These are phyloP conservation scores for Hypomesus transpacificus DNA, from an alignment of 2,113 vertebrate species.

Conservation along the genomic window DNA sequence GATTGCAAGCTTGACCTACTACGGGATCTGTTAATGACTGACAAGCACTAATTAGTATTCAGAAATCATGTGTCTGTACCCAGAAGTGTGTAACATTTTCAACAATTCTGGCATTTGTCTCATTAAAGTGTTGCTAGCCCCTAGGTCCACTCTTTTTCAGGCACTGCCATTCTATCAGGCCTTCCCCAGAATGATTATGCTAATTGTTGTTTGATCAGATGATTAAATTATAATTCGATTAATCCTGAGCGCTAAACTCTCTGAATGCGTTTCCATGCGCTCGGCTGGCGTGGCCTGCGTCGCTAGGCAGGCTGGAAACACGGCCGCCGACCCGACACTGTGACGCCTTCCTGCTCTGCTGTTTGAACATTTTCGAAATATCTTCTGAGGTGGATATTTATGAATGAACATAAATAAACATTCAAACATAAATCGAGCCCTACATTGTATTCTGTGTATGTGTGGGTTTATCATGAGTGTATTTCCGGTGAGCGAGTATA, in stretches of 20 bases:
- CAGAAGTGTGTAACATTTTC: conserved; percentile 66
- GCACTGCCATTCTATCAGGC: conserved; percentile 72
- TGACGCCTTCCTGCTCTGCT: no score
- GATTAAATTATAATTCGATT: conserved; percentile 94
- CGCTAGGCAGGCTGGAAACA: conserved; percentile 26
- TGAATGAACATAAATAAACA: no score
- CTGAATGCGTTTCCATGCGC: conserved; percentile 77
- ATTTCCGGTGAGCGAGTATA: conserved; percentile 50
- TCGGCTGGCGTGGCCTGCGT: conserved; percentile 60
- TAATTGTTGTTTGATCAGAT: conserved; percentile 97
- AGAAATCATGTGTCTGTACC: conserved; percentile 35
- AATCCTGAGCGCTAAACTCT: conserved; percentile 83
- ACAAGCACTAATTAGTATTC: conserved; percentile 53
- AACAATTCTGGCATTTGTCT: conserved; percentile 67
- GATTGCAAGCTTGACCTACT: conserved; percentile 22
- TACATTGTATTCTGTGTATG: no score
- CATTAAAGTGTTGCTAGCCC: conserved; percentile 71
- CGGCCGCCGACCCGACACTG: conserved; percentile 3
- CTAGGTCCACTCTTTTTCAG: conserved; percentile 72
- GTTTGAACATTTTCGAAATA: no score
- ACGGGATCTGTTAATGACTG: conserved; percentile 38
- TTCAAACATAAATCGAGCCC: no score
- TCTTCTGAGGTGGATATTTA: no score
- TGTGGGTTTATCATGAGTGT: not conserved
- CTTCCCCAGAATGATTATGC: conserved; percentile 88